Evolutionary conservation across 2,888 invertebrate species (phyloP).

Genomic region (Pristionchus fissidentatus): DNA sequence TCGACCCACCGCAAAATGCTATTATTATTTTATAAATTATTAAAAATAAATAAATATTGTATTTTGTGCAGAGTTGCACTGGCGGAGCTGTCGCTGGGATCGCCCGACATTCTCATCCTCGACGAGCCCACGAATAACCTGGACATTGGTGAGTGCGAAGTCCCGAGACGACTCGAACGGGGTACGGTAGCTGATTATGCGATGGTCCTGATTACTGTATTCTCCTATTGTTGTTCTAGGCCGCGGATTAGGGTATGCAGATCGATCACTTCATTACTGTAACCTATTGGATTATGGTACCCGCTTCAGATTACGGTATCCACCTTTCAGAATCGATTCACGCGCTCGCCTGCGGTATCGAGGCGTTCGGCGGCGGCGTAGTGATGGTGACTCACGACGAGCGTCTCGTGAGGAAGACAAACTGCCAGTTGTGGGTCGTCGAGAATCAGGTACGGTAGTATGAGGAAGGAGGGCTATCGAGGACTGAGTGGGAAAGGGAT

Average conservation of each 20-base stretch:
- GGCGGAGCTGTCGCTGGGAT: constrained; percentile 93
- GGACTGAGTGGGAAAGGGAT: too few species aligned
- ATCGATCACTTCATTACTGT: too few species aligned
- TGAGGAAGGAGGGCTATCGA: background rate
- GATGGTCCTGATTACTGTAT: too few species aligned
- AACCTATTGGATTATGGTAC: too few species aligned
- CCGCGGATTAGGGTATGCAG: too few species aligned
- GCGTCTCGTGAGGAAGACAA: constrained; percentile 91
- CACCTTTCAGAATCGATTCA: constrained; percentile 87
- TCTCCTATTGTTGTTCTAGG: background rate
- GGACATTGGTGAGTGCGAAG: constrained; percentile 87
- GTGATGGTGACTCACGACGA: constrained; percentile 84
- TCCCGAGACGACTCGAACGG: too few species aligned
- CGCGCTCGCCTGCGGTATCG: constrained; percentile 96
- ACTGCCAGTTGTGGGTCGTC: constrained; percentile 94
- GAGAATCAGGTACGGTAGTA: constrained; percentile 84
- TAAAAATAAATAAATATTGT: background rate
- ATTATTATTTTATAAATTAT: background rate
- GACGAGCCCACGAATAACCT: constrained; percentile 99
- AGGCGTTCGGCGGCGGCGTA: constrained; percentile 79
- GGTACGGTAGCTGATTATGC: too few species aligned
- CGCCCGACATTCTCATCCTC: constrained; percentile 95
- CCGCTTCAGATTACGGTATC: background rate
- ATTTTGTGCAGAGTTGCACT: constrained; percentile 84
- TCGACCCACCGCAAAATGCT: too few species aligned